phyloP scores from a whole-genome alignment of 2,888 invertebrate species.

The Monoplex corrugatus region DNA sequence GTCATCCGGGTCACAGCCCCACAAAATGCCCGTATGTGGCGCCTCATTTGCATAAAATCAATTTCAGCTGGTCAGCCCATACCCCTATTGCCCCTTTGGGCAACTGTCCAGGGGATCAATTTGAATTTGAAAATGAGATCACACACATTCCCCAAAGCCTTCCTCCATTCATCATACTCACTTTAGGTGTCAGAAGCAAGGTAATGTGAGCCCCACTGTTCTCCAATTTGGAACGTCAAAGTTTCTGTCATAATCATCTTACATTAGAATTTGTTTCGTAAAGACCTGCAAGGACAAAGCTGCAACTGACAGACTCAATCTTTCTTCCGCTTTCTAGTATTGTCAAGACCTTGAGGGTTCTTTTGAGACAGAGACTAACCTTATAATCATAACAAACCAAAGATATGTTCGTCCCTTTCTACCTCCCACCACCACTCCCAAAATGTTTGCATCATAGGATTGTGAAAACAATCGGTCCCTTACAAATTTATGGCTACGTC shows the following conservation, averaged over 20 bases:
- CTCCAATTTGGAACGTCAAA: slow-evolving; percentile 40
- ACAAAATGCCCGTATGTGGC: slow-evolving; percentile 22
- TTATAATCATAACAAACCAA: too few species aligned
- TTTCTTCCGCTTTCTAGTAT: not conserved
- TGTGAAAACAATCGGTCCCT: too few species aligned
- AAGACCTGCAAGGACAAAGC: slow-evolving; percentile 22
- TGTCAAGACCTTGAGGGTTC: not conserved
- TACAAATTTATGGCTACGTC: too few species aligned
- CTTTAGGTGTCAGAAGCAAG: slow-evolving; percentile 29
- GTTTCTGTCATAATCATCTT: slow-evolving; percentile 43
- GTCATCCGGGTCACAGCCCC: slow-evolving; percentile 16
- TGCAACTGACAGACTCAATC: slow-evolving; percentile 23
- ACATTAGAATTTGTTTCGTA: slow-evolving; percentile 26
- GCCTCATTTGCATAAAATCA: slow-evolving; percentile 35
- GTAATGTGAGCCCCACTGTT: slow-evolving; percentile 34
- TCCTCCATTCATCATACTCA: slow-evolving; percentile 32
- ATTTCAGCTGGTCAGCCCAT: slow-evolving; percentile 36
- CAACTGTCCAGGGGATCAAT: slow-evolving; percentile 20
- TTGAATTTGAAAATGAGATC: slow-evolving; percentile 33
- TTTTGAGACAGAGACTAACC: not conserved
- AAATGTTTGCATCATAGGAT: too few species aligned
- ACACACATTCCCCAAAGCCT: slow-evolving; percentile 6
- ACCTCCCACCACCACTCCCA: too few species aligned
- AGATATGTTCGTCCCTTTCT: too few species aligned
- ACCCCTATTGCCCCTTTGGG: slow-evolving; percentile 20